phyloP scores from a whole-genome alignment of 2,888 invertebrate species.

The Flabesymbios commensalis region DNA sequence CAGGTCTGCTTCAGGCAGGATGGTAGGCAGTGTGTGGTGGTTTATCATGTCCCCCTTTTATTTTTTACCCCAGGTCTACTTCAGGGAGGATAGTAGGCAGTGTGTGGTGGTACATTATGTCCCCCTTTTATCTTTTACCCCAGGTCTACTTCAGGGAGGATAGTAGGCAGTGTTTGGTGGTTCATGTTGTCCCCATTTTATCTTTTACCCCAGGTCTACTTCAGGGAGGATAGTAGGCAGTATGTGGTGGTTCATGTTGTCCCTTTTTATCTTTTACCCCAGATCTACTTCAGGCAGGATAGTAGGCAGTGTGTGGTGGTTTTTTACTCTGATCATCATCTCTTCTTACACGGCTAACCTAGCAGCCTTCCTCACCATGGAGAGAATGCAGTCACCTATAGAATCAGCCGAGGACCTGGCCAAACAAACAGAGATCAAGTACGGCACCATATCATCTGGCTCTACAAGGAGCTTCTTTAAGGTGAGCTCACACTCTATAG shows the following conservation, averaged over 20 bases:
- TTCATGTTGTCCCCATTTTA: no score
- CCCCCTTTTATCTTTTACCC: no score
- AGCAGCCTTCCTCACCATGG: conserved; percentile 90
- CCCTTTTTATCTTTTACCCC: conserved; percentile 25
- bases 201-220: no score
- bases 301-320: conserved; percentile 99
- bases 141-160: no score
- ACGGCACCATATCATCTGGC: conserved; percentile 75
- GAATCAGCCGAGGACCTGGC: conserved; percentile 89
- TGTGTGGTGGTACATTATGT: no score
- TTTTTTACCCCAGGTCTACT: no score
- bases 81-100: no score
- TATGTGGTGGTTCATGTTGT: not conserved
- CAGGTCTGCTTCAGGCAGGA: no score
- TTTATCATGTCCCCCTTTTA: no score
- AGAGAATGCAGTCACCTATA: conserved; percentile 94
- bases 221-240: no score
- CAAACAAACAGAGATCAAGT: conserved; percentile 89
- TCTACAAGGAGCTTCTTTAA: conserved; percentile 86
- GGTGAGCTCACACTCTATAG: conserved; percentile 64
- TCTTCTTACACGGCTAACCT: conserved; percentile 99
- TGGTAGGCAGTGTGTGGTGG: no score
- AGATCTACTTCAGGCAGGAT: conserved; percentile 89
- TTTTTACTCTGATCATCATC: conserved; percentile 95
- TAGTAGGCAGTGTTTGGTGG: no score